Conservation (phyloP, 1,140 invertebrate species). For the Glossosoma conforme region DNA sequence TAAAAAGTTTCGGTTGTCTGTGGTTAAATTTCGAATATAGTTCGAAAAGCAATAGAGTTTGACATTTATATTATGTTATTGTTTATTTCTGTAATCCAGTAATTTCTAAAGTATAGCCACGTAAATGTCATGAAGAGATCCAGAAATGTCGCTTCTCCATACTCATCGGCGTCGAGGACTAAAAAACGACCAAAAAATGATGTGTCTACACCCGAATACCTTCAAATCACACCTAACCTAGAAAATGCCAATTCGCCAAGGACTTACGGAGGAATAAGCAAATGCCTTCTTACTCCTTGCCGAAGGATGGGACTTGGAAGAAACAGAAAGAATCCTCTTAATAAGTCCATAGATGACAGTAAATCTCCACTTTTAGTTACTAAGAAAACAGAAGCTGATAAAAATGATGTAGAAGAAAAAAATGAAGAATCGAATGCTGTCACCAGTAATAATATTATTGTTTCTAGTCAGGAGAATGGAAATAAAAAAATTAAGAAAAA, state of each 20-base stretch:
- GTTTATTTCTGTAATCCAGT: too few relatives aligned
- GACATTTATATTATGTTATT: too few relatives aligned
- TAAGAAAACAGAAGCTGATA: neutral
- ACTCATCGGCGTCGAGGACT: slow-evolving; percentile 8
- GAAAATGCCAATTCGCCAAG: slow-evolving; percentile 1
- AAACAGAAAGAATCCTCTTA: slow-evolving; percentile 8
- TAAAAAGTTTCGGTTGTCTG: too few relatives aligned
- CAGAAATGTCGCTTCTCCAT: slow-evolving; percentile 1
- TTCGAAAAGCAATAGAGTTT: too few relatives aligned
- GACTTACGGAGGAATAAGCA: slow-evolving; percentile 18
- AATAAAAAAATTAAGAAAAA: too few relatives aligned
- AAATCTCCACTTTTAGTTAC: slow-evolving; percentile 10
- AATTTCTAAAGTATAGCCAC: too few relatives aligned
- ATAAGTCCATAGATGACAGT: slow-evolving; percentile 5
- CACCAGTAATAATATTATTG: neutral
- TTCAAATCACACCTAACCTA: neutral
- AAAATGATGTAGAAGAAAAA: neutral
- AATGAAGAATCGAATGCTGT: neutral
- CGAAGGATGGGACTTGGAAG: slow-evolving; percentile 13
- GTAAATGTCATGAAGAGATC: slow-evolving; percentile 9
- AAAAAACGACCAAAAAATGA: slow-evolving; percentile 3
- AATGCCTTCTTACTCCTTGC: slow-evolving; percentile 16
- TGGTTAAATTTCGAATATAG: too few relatives aligned
- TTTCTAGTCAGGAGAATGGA: too few relatives aligned
- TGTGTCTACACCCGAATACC: slow-evolving; percentile 10